Conservation (phyloP, 2,888 invertebrate species). For the Aproaerema taeniolella region DNA sequence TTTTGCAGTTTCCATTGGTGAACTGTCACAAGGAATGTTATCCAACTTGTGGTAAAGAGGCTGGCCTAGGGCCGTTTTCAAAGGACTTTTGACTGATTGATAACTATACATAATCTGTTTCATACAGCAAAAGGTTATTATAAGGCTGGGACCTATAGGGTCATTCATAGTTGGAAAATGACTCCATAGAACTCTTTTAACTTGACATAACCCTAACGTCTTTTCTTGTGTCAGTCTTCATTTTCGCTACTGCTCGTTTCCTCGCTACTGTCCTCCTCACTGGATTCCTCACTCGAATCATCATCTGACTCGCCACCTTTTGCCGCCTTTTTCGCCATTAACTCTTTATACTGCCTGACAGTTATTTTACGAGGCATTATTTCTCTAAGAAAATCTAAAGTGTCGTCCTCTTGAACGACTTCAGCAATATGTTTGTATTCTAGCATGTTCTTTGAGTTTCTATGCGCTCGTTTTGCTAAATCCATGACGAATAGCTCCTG, state of each 20-base stretch:
- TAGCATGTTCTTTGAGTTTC: conserved; percentile 69
- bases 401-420: conserved; percentile 81
- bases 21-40: too few species aligned
- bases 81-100: too few species aligned
- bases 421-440: conserved; percentile 85
- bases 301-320: conserved; percentile 43
- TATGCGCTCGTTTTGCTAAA: conserved; percentile 79
- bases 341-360: conserved; percentile 80
- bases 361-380: conserved; percentile 87
- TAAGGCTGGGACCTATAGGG: too few species aligned
- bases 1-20: too few species aligned
- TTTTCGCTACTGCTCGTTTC: conserved; percentile 46
- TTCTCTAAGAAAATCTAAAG: conserved; percentile 83
- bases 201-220: too few species aligned
- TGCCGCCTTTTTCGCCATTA: conserved; percentile 79
- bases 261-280: conserved; percentile 48
- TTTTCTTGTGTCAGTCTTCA: conserved; percentile 47
- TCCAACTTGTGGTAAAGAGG: too few species aligned
- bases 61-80: too few species aligned
- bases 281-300: conserved; percentile 53
- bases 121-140: too few species aligned
- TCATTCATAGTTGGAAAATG: too few species aligned
- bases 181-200: too few species aligned
- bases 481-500: conserved; percentile 84
- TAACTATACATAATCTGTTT: too few species aligned